These are phyloP conservation scores for Ranitomeya imitator DNA, from an alignment of 2,113 vertebrate species.

Conservation along the genomic window DNA sequence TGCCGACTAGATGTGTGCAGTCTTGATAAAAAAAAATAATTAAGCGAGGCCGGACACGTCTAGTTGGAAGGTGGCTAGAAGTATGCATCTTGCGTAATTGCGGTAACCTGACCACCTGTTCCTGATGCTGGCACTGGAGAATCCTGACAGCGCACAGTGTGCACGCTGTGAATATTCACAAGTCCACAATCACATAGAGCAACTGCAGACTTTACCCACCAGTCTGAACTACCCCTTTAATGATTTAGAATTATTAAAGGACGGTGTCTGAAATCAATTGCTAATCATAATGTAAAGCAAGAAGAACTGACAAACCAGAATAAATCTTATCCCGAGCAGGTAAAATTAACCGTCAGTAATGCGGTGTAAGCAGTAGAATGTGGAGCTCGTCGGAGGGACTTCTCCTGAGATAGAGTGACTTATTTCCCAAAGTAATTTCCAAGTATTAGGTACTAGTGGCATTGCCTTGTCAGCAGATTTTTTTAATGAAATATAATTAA, in stretches of 20 bases:
- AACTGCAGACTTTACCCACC: too few relatives aligned
- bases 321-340: background rate
- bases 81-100: too few relatives aligned
- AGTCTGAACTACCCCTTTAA: background rate
- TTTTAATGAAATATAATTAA: conserved; percentile 12
- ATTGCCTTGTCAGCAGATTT: conserved; percentile 30
- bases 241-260: conserved; percentile 15
- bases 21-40: too few relatives aligned
- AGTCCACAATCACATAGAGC: too few relatives aligned
- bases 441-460: background rate
- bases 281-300: background rate
- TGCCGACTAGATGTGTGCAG: too few relatives aligned
- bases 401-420: conserved; percentile 4
- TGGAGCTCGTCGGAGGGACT: background rate
- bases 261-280: background rate
- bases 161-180: too few relatives aligned
- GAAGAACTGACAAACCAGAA: background rate
- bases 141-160: too few relatives aligned
- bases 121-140: too few relatives aligned
- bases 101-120: too few relatives aligned
- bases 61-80: too few relatives aligned
- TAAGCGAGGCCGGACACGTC: too few relatives aligned
- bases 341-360: background rate
- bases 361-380: conserved; percentile 8
- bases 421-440: background rate